phyloP scores from a whole-genome alignment of 2,888 invertebrate species.

The Latrodectus elegans region DNA sequence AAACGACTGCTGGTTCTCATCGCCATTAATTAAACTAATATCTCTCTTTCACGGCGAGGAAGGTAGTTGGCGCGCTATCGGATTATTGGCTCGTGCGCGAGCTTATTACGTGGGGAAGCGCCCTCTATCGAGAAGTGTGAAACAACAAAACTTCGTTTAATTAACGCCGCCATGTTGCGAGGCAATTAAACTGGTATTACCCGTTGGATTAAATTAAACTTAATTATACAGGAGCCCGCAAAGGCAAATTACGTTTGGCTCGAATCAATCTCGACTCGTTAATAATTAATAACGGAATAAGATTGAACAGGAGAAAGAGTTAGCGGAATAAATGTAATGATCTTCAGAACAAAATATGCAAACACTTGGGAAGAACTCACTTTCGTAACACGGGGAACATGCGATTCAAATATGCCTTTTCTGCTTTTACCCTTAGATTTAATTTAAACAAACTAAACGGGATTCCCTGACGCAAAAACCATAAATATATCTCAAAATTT shows the following conservation, averaged over 20 bases:
- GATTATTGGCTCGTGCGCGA: conserved; percentile 55
- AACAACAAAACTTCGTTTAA: conserved; percentile 67
- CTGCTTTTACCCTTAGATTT: too few relatives aligned
- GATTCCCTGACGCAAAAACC: too few relatives aligned
- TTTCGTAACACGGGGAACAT: conserved; percentile 20
- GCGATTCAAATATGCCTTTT: not conserved
- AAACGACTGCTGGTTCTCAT: conserved; percentile 66
- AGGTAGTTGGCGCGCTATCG: conserved; percentile 56
- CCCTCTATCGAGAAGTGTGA: conserved; percentile 58
- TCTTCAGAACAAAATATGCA: conserved; percentile 48
- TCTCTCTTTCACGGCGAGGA: conserved; percentile 56
- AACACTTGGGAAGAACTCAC: conserved; percentile 51
- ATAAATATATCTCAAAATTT: too few relatives aligned
- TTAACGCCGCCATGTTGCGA: conserved; percentile 67
- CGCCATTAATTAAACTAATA: conserved; percentile 67
- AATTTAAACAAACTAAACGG: too few relatives aligned
- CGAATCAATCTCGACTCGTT: conserved; percentile 68
- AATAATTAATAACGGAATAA: conserved; percentile 68
- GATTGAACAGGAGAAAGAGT: conserved; percentile 63
- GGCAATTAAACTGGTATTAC: conserved; percentile 69
- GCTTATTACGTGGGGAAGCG: conserved; percentile 47
- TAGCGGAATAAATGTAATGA: conserved; percentile 61
- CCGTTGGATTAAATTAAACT: conserved; percentile 69
- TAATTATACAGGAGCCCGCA: conserved; percentile 68
- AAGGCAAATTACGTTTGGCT: conserved; percentile 66